Evolutionary conservation across 2,888 invertebrate genomes (phyloP).

Genomic region (Scaptomyza flava): DNA sequence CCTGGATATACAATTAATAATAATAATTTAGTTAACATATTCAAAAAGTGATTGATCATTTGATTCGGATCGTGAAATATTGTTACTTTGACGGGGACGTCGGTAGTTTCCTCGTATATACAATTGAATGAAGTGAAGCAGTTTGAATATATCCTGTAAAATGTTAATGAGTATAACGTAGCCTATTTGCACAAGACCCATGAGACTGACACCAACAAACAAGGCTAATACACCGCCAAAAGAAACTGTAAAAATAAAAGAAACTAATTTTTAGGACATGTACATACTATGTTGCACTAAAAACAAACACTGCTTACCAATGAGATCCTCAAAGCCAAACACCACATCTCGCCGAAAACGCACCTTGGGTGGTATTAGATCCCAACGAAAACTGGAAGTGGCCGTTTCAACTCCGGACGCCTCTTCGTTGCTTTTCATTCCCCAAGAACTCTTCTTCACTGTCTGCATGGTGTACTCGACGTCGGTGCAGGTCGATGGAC

Average conservation of each 20-base stretch:
- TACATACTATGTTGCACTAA: not conserved
- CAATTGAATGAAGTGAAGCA: conserved; percentile 29
- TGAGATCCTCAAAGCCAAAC: conserved; percentile 86
- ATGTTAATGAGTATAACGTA: conserved; percentile 57
- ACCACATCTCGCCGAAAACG: conserved; percentile 86
- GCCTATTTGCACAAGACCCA: conserved; percentile 71
- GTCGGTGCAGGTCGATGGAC: conserved; percentile 81
- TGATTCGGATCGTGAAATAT: conserved; percentile 61
- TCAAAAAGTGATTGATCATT: conserved; percentile 64
- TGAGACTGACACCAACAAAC: conserved; percentile 63
- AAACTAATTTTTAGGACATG: not conserved
- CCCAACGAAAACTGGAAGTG: conserved; percentile 86
- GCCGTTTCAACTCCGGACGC: conserved; percentile 59
- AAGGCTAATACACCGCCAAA: conserved; percentile 86
- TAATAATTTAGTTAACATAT: conserved; percentile 49
- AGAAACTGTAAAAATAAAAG: conserved; percentile 57
- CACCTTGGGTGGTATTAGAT: conserved; percentile 85
- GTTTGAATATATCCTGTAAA: conserved; percentile 41
- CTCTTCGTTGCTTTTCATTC: conserved; percentile 69
- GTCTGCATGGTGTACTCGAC: conserved; percentile 80
- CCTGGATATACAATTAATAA: not conserved
- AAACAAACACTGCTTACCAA: conserved; percentile 82
- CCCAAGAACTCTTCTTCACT: conserved; percentile 81
- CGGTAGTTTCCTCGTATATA: conserved; percentile 9
- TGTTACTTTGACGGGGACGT: conserved; percentile 5